Conservation (phyloP, 2,113 vertebrate species). For the Monarcha castaneiventris region DNA sequence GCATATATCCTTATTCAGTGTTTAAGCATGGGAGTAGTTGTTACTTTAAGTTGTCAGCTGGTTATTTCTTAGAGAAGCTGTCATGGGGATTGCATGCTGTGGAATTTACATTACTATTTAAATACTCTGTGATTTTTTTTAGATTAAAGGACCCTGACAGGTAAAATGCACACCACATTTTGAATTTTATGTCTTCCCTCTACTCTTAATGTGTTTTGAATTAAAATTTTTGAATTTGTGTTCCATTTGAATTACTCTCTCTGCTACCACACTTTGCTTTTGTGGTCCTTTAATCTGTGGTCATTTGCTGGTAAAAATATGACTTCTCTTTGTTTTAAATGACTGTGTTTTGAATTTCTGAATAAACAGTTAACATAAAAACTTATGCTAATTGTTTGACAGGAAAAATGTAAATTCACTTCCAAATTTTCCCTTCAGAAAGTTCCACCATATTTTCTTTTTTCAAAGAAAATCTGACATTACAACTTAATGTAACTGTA, state of each 20-base stretch:
- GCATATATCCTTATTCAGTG: not conserved
- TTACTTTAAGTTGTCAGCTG: not conserved
- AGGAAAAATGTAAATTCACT: not conserved
- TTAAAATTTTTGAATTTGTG: not conserved
- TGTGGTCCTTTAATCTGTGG: not conserved
- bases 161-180: not conserved
- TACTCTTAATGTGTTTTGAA: not conserved
- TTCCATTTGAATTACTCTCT: not conserved
- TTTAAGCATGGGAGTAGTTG: not conserved
- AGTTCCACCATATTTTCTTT: not conserved
- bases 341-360: not conserved
- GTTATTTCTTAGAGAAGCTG: not conserved
- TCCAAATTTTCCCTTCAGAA: not conserved
- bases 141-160: not conserved
- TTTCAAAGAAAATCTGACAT: not conserved
- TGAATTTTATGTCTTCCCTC: not conserved
- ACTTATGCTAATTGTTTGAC: not conserved
- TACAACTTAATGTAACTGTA: not conserved
- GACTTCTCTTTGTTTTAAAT: not conserved
- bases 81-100: not conserved
- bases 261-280: not conserved
- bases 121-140: not conserved
- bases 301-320: not conserved
- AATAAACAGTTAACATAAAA: not conserved
- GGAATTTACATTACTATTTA: not conserved